Evolutionary conservation across 2,797 vertebrate genomes (phyloP).

Genomic region (Bryconaethiops microstoma): DNA sequence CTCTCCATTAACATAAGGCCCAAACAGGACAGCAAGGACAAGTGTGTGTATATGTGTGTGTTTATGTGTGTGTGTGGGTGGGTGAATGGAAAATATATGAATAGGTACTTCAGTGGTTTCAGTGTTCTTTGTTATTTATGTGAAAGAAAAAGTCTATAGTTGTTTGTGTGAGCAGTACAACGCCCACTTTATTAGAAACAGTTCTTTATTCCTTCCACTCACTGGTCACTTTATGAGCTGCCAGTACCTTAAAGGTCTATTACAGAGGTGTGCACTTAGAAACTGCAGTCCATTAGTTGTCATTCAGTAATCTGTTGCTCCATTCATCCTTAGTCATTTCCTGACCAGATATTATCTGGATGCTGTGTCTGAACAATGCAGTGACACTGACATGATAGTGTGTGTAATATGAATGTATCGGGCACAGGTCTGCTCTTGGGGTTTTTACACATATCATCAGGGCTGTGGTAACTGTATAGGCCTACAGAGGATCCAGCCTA

Average conservation of each 20-base stretch:
- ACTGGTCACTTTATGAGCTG: not conserved
- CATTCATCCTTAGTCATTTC: not conserved
- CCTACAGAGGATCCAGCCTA: no score
- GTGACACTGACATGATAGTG: not conserved
- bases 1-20: not conserved
- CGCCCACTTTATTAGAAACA: not conserved
- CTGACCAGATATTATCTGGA: not conserved
- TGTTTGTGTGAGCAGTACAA: not conserved
- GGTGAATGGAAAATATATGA: conserved; percentile 39
- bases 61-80: not conserved
- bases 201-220: not conserved
- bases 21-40: not conserved
- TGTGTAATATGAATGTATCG: not conserved
- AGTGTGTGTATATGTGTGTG: not conserved
- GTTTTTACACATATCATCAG: no score
- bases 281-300: not conserved
- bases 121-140: conserved; percentile 60
- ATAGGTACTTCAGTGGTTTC: conserved; percentile 58
- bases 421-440: not conserved
- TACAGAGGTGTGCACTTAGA: not conserved
- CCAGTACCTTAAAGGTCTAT: not conserved
- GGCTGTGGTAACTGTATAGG: no score
- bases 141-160: conserved; percentile 3
- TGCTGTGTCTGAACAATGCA: not conserved
- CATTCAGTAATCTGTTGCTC: not conserved